Base-by-base conservation (phyloP, 92 coral and sea anemone genomes). In the Plumapathes pennacea region DNA sequence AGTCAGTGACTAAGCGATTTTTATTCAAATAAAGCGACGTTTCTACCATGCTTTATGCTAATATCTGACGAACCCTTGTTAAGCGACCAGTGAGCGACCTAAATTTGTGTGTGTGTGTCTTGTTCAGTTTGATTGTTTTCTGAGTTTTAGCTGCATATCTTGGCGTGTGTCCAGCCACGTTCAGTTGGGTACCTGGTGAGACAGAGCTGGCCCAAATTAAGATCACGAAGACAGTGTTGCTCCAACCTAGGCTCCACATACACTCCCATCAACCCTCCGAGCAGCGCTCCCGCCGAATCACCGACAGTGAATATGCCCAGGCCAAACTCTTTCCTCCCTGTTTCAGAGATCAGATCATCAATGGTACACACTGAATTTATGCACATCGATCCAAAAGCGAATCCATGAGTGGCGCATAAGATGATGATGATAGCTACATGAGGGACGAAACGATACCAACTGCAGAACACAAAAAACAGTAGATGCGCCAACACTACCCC, bases 361-460 rank as follows among this genome's bases (percentile, higher is more conserved):
- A 87, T 89, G 0, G 95, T 63, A 26, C 77, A 46, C 13, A 79
- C 90, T 5, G 95, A 87, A 32, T 87, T 87, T 1, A 87, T 73
- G 50, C 77, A 87, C 79, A 83, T 77, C 0, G 90, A 83, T 3
- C 95, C 95, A 3, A 86, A 89, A 1, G 76, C 71, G 28, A 87
- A 83, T 7, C 95, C 95, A 43, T 87, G 89, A 0, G 95, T 83
- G 21, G 62, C 18, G 32, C 89, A 86, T 9, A 86, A 57, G 24
- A 62, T 33, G 5, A 86, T 43, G 29, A 86, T 72, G n/a, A 76
- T 62, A 8, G 77, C 67, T 0, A 86, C 74, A 46, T 86, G 86
- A 5, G 81, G 67, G 11, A 86, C 59, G 23, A 77, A 71, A 0
- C 95, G 89, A 38, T 55, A 86, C 89, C 89, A 86, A 25, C 89